phyloP scores from a whole-genome alignment of 1,140 invertebrate genomes.

The Lordiphosa clarofinis region DNA sequence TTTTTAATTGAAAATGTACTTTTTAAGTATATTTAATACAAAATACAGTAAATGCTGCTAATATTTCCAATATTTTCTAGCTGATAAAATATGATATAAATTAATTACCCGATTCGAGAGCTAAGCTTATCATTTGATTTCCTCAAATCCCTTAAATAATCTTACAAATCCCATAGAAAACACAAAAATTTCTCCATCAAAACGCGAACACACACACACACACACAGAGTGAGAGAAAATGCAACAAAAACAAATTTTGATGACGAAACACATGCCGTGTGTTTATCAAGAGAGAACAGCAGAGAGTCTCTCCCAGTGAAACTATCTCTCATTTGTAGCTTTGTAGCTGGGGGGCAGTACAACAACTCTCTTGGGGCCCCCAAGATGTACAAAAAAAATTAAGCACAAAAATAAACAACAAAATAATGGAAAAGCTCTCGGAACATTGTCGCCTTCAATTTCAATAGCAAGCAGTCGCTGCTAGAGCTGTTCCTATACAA shows the following conservation, averaged over 20 bases:
- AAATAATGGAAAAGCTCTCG: constrained; percentile 53
- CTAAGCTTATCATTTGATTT: neutral
- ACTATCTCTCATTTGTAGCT: constrained; percentile 52
- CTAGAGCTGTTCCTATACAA: constrained; percentile 50
- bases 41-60: neutral
- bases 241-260: constrained; percentile 62
- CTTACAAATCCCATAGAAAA: constrained; percentile 8
- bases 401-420: constrained; percentile 64
- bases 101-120: no score
- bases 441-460: constrained; percentile 65
- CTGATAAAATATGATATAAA: no score
- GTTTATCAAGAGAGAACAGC: constrained; percentile 29
- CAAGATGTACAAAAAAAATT: constrained; percentile 46
- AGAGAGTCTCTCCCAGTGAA: constrained; percentile 3
- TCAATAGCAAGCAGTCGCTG: constrained; percentile 50
- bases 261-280: constrained; percentile 75
- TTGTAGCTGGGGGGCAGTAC: constrained; percentile 43
- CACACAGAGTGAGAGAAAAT: constrained; percentile 28
- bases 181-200: constrained; percentile 38
- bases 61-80: neutral
- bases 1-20: no score
- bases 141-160: constrained; percentile 1
- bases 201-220: no score
- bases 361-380: constrained; percentile 2
- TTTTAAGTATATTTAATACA: no score